phyloP scores from a whole-genome alignment of 1,140 invertebrate genomes.

The Drosophila truncata region DNA sequence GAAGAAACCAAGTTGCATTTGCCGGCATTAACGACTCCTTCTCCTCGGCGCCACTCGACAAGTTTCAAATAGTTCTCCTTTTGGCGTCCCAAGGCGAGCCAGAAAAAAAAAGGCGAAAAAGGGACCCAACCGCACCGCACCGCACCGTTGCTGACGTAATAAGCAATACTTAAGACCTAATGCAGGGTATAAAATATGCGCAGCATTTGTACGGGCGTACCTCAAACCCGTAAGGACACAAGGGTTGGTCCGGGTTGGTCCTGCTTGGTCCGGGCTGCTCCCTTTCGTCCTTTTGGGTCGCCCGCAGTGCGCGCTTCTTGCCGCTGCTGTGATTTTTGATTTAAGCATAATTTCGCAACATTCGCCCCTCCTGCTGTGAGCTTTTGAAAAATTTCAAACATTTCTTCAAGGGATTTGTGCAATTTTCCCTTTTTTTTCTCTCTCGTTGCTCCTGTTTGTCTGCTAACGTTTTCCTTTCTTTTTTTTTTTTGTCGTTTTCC shows the following conservation, averaged over 20 bases:
- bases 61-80: slow-evolving; percentile 38
- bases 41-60: slow-evolving; percentile 7
- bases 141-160: slow-evolving; percentile 49
- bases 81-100: neutral
- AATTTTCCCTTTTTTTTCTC: slow-evolving; percentile 68
- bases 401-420: slow-evolving; percentile 80
- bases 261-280: slow-evolving; percentile 19
- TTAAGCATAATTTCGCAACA: slow-evolving; percentile 82
- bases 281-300: slow-evolving; percentile 26
- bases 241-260: slow-evolving; percentile 34
- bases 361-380: slow-evolving; percentile 50
- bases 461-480: neutral
- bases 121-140: slow-evolving; percentile 22
- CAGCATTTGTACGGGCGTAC: slow-evolving; percentile 57
- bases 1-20: neutral
- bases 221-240: slow-evolving; percentile 10
- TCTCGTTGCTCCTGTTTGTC: slow-evolving; percentile 21
- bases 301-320: slow-evolving; percentile 54
- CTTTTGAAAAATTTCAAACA: slow-evolving; percentile 79
- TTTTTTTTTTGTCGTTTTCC: neutral
- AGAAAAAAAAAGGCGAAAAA: slow-evolving; percentile 40
- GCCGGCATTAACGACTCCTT: neutral
- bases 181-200: slow-evolving; percentile 81
- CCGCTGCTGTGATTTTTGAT: slow-evolving; percentile 79
- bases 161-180: slow-evolving; percentile 83